Evolutionary conservation across 2,888 invertebrate species (phyloP).

Genomic region (Mesorhabditis spiculigera): DNA sequence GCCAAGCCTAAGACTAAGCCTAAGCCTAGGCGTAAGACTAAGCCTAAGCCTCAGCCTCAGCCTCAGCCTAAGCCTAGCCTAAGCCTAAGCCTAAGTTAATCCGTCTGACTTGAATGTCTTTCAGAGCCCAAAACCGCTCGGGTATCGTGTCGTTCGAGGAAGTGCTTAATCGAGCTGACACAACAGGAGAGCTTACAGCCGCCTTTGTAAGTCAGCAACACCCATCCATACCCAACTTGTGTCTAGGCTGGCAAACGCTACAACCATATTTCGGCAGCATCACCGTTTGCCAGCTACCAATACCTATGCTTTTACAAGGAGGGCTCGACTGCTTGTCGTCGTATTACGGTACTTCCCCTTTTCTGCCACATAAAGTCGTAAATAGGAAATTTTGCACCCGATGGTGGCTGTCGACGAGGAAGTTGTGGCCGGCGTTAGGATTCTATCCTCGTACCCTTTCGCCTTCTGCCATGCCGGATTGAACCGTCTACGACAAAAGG

Average conservation of each 20-base stretch:
- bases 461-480: constrained; percentile 48
- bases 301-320: constrained; percentile 1
- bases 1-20: too few species aligned
- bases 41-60: too few species aligned
- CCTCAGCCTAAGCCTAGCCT: too few species aligned
- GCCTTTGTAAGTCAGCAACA: not conserved
- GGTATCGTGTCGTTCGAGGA: not conserved
- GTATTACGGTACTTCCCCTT: not conserved
- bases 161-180: not conserved
- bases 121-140: not conserved
- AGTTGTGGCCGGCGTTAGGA: constrained; percentile 26
- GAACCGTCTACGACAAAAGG: constrained; percentile 34
- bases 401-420: constrained; percentile 14
- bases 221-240: too few species aligned
- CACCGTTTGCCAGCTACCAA: not conserved
- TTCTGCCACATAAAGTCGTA: not conserved
- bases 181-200: not conserved
- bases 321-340: not conserved
- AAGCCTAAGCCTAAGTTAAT: too few species aligned
- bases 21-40: too few species aligned
- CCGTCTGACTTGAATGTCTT: not conserved
- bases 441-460: constrained; percentile 39
- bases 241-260: not conserved
- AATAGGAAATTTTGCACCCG: not conserved
- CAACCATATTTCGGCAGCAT: not conserved